Base-by-base conservation (phyloP, 2,888 invertebrate species). In the Ecliptopera silaceata region DNA sequence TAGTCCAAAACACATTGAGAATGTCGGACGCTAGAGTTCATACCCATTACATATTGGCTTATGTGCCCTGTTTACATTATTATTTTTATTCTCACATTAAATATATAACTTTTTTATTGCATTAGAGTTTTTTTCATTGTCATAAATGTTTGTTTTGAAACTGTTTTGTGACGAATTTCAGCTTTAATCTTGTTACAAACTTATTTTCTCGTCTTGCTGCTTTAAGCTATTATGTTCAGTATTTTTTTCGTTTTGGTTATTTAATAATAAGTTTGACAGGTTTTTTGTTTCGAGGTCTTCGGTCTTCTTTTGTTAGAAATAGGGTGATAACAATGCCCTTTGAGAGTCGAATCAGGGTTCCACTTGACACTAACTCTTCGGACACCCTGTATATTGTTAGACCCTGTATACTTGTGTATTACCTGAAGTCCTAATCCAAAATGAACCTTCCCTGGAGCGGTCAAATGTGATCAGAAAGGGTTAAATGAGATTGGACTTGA, bases 401-500 rank as follows among this genome's bases (percentile, higher is more conserved):
- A n/a, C n/a, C n/a, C n/a, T n/a, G n/a, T n/a, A n/a, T n/a, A n/a
- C n/a, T n/a, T n/a, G n/a, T n/a, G 22, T 22, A 6, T 4, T 22
- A 22, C 22, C 4, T 1, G 22, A 22, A 5, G 4, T 5, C 2
- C 22, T 22, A 22, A 22, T 22, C 22, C 22, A 4, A 39, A 52
- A 31, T 22, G 10, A 38, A 43, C 39, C 32, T 34, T 43, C 17
- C n/a, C 43, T 13, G 41, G 12, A 34, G 31, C 47, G 43, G 51
- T 48, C 42, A 54, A 59, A 59, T 56, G 48, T 54, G 44, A 59
- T 62, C 12, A 44, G 39, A 52, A 58, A 56, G 54, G 56, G 50
- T 57, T 12, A 55, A 62, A 64, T 53, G 62, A 55, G 51, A 66
- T 66, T 63, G 57, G 57, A 63, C 59, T 64, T 63, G 64, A 66